Conservation (phyloP, 1,140 invertebrate genomes). For the Gonioctena quinquepunctata region DNA sequence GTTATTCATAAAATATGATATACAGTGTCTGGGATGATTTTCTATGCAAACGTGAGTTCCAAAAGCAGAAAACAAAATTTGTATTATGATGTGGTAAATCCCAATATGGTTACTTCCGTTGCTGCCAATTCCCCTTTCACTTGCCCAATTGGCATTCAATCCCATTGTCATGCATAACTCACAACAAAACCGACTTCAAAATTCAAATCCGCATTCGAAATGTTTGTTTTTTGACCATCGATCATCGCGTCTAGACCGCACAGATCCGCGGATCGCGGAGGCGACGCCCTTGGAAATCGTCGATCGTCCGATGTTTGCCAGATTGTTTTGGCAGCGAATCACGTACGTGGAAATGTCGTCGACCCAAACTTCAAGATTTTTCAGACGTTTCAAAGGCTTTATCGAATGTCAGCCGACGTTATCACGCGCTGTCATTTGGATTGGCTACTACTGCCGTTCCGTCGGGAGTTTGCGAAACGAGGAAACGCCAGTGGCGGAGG, state of each 20-base stretch:
- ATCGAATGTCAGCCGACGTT: constrained; percentile 14
- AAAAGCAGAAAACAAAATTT: too few species aligned
- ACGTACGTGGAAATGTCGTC: constrained; percentile 20
- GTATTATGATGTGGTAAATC: too few species aligned
- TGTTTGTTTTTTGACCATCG: neutral
- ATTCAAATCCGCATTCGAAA: neutral
- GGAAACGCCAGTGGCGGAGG: neutral
- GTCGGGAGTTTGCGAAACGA: neutral
- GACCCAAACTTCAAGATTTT: constrained; percentile 10
- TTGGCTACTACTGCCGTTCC: neutral
- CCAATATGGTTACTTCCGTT: too few species aligned
- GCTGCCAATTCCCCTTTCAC: too few species aligned
- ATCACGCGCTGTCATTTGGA: neutral
- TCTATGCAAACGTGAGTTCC: too few species aligned
- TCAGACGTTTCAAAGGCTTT: constrained; percentile 12
- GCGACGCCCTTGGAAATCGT: neutral
- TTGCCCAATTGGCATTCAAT: neutral
- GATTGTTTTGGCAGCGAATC: constrained; percentile 24
- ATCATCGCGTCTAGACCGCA: neutral
- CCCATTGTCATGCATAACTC: neutral
- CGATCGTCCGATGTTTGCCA: constrained; percentile 6
- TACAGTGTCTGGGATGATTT: too few species aligned
- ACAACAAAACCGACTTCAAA: too few species aligned
- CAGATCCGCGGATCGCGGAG: neutral
- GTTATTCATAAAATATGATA: too few species aligned